These are phyloP conservation scores for Gymnocephalus cernua DNA, from an alignment of 2,113 vertebrate genomes.

Conservation along the genomic window DNA sequence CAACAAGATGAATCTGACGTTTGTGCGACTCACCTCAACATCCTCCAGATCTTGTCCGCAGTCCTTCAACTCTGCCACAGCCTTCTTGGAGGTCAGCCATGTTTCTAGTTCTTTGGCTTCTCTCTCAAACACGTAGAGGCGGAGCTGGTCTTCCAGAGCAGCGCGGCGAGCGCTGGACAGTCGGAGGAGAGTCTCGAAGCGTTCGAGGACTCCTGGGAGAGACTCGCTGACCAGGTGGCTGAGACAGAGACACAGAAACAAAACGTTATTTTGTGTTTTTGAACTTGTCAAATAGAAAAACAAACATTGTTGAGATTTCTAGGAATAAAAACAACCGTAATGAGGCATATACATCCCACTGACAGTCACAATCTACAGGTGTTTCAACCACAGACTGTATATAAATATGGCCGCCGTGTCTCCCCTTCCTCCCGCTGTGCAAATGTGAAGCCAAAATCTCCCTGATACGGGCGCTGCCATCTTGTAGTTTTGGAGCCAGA, in stretches of 20 bases:
- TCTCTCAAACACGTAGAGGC: conserved; percentile 86
- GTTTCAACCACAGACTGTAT: too few relatives aligned
- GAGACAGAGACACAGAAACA: conserved; percentile 37
- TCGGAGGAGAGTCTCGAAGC: conserved; percentile 79
- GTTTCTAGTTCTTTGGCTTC: conserved; percentile 86
- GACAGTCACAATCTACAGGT: too few relatives aligned
- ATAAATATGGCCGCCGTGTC: too few relatives aligned
- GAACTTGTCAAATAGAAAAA: not conserved
- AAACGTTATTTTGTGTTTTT: not conserved
- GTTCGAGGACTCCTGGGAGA: conserved; percentile 75
- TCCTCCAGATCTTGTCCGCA: conserved; percentile 90
- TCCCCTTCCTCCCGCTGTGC: too few relatives aligned
- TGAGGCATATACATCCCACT: too few relatives aligned
- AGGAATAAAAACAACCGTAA: not conserved
- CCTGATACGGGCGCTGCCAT: too few relatives aligned
- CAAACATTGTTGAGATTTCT: not conserved
- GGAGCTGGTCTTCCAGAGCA: conserved; percentile 84
- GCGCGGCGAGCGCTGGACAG: conserved; percentile 76
- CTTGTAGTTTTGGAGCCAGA: too few relatives aligned
- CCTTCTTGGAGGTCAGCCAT: conserved; percentile 87
- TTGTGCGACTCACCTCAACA: conserved; percentile 80
- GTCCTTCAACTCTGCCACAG: conserved; percentile 85
- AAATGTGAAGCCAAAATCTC: too few relatives aligned
- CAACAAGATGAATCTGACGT: not conserved
- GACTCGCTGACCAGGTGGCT: conserved; percentile 80